A percentile compares a stretch with the other conserved stretches of the same genome.
Conservation (phyloP, 2,888 invertebrate genomes). For the Polyommatus iphigenia region DNA sequence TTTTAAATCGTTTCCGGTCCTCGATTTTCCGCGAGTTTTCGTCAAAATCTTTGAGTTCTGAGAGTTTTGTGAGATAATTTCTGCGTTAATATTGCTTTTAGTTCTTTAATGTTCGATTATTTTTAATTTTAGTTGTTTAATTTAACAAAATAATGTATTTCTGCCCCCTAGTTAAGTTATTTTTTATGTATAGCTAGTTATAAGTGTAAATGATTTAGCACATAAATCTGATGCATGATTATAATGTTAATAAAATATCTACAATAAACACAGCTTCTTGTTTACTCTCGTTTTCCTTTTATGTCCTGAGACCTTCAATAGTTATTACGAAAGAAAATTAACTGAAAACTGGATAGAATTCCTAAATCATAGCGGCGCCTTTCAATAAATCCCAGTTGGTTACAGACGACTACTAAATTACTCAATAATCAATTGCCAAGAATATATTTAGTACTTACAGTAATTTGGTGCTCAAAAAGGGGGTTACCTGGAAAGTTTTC, state of each 20-base stretch:
- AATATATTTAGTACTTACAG: too few species aligned
- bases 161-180: conserved; percentile 78
- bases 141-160: conserved; percentile 78
- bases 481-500: too few species aligned
- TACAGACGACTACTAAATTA: too few species aligned
- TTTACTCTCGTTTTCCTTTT: conserved; percentile 46
- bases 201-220: conserved; percentile 80
- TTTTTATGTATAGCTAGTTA: conserved; percentile 80
- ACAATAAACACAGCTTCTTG: conserved; percentile 66
- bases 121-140: conserved; percentile 71
- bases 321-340: not conserved
- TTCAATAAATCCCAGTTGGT: too few species aligned
- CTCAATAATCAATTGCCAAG: too few species aligned
- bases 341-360: not conserved
- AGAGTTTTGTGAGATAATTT: conserved; percentile 70
- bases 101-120: conserved; percentile 72
- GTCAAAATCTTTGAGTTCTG: conserved; percentile 59
- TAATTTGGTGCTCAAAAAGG: too few species aligned
- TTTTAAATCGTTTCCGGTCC: conserved; percentile 37
- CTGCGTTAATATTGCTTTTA: conserved; percentile 71
- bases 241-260: conserved; percentile 80
- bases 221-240: conserved; percentile 80
- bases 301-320: not conserved
- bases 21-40: conserved; percentile 39
- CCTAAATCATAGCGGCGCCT: not conserved